Evolutionary conservation across 2,797 vertebrate species (phyloP), one percentile per base, ranked within the genome.

Genomic region (Decapterus maruadsi): DNA sequence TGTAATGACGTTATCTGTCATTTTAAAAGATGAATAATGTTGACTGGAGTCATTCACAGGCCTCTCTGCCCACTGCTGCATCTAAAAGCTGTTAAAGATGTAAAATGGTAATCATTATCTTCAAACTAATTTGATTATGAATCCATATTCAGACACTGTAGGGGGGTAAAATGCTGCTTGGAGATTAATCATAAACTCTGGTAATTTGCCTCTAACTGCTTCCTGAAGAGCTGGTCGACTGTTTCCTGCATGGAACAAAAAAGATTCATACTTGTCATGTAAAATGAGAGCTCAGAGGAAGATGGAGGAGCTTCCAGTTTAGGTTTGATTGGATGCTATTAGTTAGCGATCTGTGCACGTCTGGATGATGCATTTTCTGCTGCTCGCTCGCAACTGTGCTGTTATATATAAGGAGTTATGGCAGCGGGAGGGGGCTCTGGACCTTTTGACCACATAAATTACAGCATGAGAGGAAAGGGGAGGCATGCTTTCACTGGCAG

Each of bases 391-490:
- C 26, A 62, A 59, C 59, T 77, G 43, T 11, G 9, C 68, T 53
- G 53, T 75, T 83, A 46, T 48, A 10, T 51, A 11, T 57, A 66
- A 31, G 57, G 75, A 86, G 69, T 82, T 74, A 86, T 65, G 29
- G 72, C 64, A 38, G 50, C 7, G 14, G n/a, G 57, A n/a, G 48
- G 31, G 45, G 36, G 29, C 29, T 76, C 2, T 20, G 78, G 78
- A 72, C 68, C 53, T 71, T 84, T 63, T 34, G 45, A 64, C 58
- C 31, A 20, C 69, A 86, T 62, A 77, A 79, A 89, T 90, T 79
- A 80, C 59, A 64, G 62, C 70, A 55, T 14, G 13, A 48, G 50
- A 58, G 43, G 46, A 73, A 57, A 74, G 34, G 59, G 58, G 38
- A 74, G 68, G 63, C 46, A 19, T 73, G 71, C 29, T 45, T 65